These are phyloP conservation scores for Trypoxylus dichotomus DNA, from an alignment of 1,140 invertebrate species.

Conservation along the genomic window DNA sequence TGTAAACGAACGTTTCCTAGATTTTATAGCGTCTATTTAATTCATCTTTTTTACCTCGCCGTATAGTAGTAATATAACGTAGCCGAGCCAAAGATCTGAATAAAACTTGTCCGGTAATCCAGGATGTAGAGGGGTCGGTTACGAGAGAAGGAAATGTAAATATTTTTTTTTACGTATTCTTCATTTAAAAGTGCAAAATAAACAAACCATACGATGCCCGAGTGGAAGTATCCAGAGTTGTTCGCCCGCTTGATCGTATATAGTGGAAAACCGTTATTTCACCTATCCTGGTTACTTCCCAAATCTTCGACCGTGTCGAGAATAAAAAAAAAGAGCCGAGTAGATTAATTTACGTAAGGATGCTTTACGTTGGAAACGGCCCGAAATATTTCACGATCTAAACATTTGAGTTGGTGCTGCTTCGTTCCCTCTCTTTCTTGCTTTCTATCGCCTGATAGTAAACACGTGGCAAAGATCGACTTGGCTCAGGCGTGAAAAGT, in stretches of 20 bases:
- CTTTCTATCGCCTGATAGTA: not conserved
- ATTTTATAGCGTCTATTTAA: not conserved
- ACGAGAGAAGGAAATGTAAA: not conserved
- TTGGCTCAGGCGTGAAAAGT: not conserved
- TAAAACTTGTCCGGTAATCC: not conserved
- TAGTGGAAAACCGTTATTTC: not conserved
- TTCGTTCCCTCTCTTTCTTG: not conserved
- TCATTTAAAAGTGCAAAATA: conserved; percentile 20
- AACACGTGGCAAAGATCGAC: conserved; percentile 5
- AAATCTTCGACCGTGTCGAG: not conserved
- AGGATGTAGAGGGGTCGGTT: not conserved
- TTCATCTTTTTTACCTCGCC: not conserved
- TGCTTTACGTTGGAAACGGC: not conserved
- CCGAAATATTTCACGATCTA: conserved; percentile 15
- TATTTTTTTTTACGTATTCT: not conserved
- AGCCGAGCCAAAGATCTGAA: not conserved
- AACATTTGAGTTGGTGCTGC: not conserved
- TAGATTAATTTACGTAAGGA: conserved; percentile 7
- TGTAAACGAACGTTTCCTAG: conserved; percentile 4
- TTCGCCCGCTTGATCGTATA: no score
- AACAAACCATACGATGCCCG: not conserved
- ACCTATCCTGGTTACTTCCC: not conserved
- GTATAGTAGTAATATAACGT: not conserved
- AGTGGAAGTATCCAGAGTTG: not conserved
- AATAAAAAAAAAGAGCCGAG: not conserved